Conservation (phyloP, 1,140 invertebrate genomes). For the Zaprionus ghesquierei region DNA sequence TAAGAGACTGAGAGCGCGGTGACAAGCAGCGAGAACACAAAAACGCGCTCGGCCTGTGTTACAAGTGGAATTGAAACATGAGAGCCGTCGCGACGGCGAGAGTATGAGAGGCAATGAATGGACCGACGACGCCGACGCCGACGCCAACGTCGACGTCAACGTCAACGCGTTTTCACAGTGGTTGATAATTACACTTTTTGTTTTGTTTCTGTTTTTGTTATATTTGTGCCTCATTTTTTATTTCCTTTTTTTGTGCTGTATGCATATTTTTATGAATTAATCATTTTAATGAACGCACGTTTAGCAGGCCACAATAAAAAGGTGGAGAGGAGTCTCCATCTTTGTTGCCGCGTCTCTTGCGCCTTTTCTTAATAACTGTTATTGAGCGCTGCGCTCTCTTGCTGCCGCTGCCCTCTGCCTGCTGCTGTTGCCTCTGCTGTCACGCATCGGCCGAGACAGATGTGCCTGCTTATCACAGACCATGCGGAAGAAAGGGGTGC, state of each 20-base stretch:
- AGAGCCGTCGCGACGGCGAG: constrained; percentile 16
- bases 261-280: constrained; percentile 59
- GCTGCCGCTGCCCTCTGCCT: background rate
- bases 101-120: constrained; percentile 45
- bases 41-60: constrained; percentile 35
- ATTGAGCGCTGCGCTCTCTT: constrained; percentile 57
- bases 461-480: constrained; percentile 51
- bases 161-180: constrained; percentile 55
- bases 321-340: constrained; percentile 47
- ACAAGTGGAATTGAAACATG: constrained; percentile 68
- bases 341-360: constrained; percentile 17
- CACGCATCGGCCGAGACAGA: constrained; percentile 67
- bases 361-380: constrained; percentile 69
- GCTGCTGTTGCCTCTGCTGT: constrained; percentile 34
- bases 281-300: constrained; percentile 69
- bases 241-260: constrained; percentile 15
- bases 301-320: constrained; percentile 54
- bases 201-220: constrained; percentile 25
- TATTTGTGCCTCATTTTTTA: background rate
- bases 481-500: background rate
- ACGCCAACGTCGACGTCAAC: constrained; percentile 1
- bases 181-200: constrained; percentile 64
- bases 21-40: constrained; percentile 38
- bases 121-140: constrained; percentile 31
- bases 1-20: constrained; percentile 25